Percentiles rank a stretch among this genome's conserved stretches.
Evolutionary conservation across 2,797 vertebrate species (phyloP).

Genomic region (Esox lucius): DNA sequence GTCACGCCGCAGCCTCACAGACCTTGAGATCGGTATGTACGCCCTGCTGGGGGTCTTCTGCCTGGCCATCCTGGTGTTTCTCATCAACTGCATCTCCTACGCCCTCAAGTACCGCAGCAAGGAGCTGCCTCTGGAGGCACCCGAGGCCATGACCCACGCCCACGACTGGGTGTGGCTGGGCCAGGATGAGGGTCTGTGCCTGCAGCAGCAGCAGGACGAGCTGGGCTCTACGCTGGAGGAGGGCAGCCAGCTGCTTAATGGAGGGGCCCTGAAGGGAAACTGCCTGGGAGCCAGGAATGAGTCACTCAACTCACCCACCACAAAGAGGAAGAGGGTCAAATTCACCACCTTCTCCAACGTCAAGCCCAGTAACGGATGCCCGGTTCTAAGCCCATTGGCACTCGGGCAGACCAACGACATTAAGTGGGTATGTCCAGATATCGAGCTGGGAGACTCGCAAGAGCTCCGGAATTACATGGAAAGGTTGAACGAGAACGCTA

Average conservation of each 20-base stretch:
- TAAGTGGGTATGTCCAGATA: conserved; percentile 90
- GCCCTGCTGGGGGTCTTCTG: conserved; percentile 95
- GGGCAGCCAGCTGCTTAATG: conserved; percentile 81
- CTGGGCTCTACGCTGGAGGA: conserved; percentile 78
- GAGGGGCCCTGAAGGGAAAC: conserved; percentile 64
- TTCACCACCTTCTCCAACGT: conserved; percentile 90
- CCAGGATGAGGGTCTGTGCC: conserved; percentile 79
- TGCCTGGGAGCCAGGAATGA: conserved; percentile 71
- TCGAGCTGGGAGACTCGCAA: conserved; percentile 81
- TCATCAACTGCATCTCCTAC: conserved; percentile 93
- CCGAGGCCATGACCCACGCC: conserved; percentile 82
- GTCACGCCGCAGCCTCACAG: conserved; percentile 80
- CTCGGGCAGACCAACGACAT: conserved; percentile 82
- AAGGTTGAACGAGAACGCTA: conserved; percentile 82
- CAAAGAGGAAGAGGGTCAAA: conserved; percentile 91
- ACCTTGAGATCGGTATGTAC: conserved; percentile 96
- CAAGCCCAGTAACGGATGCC: conserved; percentile 81
- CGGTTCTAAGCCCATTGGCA: conserved; percentile 82
- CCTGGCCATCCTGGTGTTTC: conserved; percentile 93
- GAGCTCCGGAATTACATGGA: conserved; percentile 88
- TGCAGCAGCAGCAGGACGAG: conserved; percentile 81
- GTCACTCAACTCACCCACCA: conserved; percentile 87
- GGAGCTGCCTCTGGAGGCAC: conserved; percentile 85
- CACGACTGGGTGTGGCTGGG: conserved; percentile 99
- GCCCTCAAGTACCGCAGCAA: conserved; percentile 91